These are phyloP conservation scores for Charanyca ferruginea DNA, from an alignment of 2,888 invertebrate species.

Conservation along the genomic window DNA sequence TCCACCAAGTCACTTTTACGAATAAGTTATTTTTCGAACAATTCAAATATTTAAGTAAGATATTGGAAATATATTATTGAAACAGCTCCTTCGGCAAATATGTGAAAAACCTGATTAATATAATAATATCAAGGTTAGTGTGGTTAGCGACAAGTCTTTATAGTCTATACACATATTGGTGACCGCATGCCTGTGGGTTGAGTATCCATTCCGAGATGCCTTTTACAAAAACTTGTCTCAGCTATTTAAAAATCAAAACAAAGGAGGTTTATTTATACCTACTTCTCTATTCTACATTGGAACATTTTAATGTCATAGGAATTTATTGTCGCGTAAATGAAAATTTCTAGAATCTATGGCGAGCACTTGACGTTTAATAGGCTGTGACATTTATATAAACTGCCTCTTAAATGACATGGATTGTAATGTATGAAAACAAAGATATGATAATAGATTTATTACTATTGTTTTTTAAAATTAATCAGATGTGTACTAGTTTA, in stretches of 20 bases:
- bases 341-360: constrained; percentile 45
- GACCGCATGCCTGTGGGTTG: constrained; percentile 57
- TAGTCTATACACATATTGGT: constrained; percentile 45
- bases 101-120: constrained; percentile 34
- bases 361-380: constrained; percentile 22
- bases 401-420: constrained; percentile 9
- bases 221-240: constrained; percentile 37
- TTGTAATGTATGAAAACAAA: constrained; percentile 7
- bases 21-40: neutral
- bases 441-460: neutral
- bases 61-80: neutral
- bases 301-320: constrained; percentile 21
- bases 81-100: neutral
- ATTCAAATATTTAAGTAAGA: constrained; percentile 5
- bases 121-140: constrained; percentile 52
- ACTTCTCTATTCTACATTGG: constrained; percentile 7
- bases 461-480: neutral
- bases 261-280: constrained; percentile 7
- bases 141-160: constrained; percentile 39
- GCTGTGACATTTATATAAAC: constrained; percentile 28
- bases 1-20: neutral
- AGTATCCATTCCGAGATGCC: constrained; percentile 41
- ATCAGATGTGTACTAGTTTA: neutral
- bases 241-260: constrained; percentile 43
- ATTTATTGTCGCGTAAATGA: constrained; percentile 47